phyloP scores from a whole-genome alignment of 2,797 vertebrate genomes.

The Chromobotia macracanthus region DNA sequence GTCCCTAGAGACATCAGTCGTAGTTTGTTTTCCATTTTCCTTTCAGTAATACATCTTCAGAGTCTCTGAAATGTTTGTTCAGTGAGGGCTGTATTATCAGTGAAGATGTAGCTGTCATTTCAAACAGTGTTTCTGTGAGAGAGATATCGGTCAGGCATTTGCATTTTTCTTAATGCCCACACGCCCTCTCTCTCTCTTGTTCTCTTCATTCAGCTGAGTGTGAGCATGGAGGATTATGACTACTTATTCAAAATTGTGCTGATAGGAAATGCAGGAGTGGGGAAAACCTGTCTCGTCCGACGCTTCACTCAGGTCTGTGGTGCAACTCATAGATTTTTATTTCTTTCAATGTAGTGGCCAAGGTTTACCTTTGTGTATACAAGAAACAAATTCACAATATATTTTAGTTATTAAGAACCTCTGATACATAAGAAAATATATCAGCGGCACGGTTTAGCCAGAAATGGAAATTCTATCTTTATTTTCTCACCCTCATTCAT shows the following conservation, averaged over 20 bases:
- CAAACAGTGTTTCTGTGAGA: conserved; percentile 35
- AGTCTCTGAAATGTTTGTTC: conserved; percentile 34
- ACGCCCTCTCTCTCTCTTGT: neutral
- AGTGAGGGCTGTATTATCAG: conserved; percentile 5
- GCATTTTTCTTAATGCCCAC: conserved; percentile 26
- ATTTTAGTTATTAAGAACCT: too few relatives aligned
- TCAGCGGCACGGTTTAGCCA: too few relatives aligned
- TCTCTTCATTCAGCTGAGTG: conserved; percentile 78
- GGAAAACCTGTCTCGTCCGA: conserved; percentile 97
- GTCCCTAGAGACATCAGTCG: conserved; percentile 11
- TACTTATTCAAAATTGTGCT: conserved; percentile 99
- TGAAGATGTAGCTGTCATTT: conserved; percentile 9
- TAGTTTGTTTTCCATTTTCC: conserved; percentile 17
- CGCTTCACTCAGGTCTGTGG: conserved; percentile 96
- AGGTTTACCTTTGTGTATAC: neutral
- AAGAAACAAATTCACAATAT: neutral
- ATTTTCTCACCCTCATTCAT: too few relatives aligned
- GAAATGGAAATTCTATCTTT: neutral
- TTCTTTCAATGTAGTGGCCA: neutral
- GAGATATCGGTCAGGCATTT: conserved; percentile 1
- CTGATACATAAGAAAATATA: too few relatives aligned
- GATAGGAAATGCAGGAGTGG: conserved; percentile 97
- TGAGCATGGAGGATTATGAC: conserved; percentile 99
- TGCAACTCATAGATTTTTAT: conserved; percentile 1
- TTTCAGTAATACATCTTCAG: conserved; percentile 14